These are phyloP conservation scores for Arothron firmamentum DNA, from an alignment of 2,113 vertebrate genomes.

Conservation along the genomic window DNA sequence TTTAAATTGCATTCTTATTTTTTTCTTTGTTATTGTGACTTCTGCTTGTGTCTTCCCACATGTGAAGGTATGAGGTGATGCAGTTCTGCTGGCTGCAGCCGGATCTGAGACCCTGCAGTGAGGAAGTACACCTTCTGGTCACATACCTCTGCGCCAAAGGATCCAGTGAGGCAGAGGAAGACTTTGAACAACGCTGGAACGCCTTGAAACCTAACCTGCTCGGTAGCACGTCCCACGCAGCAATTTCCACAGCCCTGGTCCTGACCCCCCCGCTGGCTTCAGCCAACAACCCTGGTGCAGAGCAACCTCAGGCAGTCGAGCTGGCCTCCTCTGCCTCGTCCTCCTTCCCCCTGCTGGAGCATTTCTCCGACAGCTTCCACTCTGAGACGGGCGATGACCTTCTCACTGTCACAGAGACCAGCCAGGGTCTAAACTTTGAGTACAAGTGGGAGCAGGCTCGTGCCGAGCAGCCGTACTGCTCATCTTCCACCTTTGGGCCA, in stretches of 20 bases:
- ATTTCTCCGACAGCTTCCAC: slow-evolving; percentile 88
- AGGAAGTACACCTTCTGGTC: slow-evolving; percentile 93
- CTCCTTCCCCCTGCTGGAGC: slow-evolving; percentile 93
- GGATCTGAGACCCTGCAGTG: slow-evolving; percentile 88
- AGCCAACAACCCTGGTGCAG: slow-evolving; percentile 9
- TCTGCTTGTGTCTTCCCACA: not conserved
- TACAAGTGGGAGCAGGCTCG: slow-evolving; percentile 92
- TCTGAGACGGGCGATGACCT: slow-evolving; percentile 86
- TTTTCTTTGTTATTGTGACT: not conserved
- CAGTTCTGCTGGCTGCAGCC: slow-evolving; percentile 99
- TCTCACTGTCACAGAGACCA: slow-evolving; percentile 93
- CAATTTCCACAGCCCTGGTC: slow-evolving; percentile 45
- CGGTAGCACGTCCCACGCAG: slow-evolving; percentile 59
- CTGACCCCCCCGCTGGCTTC: slow-evolving; percentile 45
- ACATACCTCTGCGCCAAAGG: slow-evolving; percentile 91
- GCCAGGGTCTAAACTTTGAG: slow-evolving; percentile 94
- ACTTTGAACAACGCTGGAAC: slow-evolving; percentile 94
- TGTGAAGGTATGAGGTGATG: slow-evolving; percentile 91
- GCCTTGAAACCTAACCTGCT: slow-evolving; percentile 84
- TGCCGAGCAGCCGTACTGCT: slow-evolving; percentile 77
- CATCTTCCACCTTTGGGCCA: slow-evolving; percentile 73
- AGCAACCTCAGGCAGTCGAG: slow-evolving; percentile 67
- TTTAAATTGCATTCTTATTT: not conserved
- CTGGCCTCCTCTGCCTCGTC: slow-evolving; percentile 78
- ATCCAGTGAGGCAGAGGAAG: slow-evolving; percentile 84